phyloP scores from a whole-genome alignment of 2,797 vertebrate genomes.

The Sebastes umbrosus region DNA sequence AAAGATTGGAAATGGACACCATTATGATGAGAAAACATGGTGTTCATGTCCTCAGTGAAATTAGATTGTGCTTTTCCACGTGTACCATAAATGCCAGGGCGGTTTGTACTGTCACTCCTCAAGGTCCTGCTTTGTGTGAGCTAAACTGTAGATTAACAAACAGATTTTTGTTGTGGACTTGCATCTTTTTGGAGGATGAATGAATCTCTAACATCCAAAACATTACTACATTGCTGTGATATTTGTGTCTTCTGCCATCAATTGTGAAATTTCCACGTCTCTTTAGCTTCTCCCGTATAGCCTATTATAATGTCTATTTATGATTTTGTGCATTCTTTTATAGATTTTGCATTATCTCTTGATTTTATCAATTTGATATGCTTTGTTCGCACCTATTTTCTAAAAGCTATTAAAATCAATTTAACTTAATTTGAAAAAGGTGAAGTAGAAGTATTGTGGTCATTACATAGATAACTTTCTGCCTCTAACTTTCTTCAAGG shows the following conservation, averaged over 20 bases:
- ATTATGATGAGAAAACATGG: neutral
- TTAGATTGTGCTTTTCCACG: neutral
- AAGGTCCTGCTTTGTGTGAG: neutral
- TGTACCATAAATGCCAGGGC: neutral
- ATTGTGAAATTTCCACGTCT: neutral
- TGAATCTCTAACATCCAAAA: neutral
- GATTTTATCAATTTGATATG: neutral
- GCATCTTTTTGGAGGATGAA: neutral
- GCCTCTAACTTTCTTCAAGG: slow-evolving; percentile 39
- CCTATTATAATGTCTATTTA: neutral
- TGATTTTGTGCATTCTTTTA: neutral
- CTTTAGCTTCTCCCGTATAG: neutral
- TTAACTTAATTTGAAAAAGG: slow-evolving; percentile 11
- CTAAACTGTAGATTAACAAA: neutral
- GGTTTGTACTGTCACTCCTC: neutral
- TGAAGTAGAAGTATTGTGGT: slow-evolving; percentile 6
- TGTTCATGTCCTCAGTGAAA: neutral
- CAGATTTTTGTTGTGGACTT: neutral
- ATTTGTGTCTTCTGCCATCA: neutral
- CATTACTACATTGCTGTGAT: neutral
- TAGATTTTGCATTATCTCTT: neutral
- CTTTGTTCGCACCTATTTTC: neutral
- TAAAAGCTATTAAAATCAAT: slow-evolving; percentile 11
- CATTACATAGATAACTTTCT: slow-evolving; percentile 33
- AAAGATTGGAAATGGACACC: neutral